Conservation (phyloP, 2,113 vertebrate species). For the Sigmodon hispidus region DNA sequence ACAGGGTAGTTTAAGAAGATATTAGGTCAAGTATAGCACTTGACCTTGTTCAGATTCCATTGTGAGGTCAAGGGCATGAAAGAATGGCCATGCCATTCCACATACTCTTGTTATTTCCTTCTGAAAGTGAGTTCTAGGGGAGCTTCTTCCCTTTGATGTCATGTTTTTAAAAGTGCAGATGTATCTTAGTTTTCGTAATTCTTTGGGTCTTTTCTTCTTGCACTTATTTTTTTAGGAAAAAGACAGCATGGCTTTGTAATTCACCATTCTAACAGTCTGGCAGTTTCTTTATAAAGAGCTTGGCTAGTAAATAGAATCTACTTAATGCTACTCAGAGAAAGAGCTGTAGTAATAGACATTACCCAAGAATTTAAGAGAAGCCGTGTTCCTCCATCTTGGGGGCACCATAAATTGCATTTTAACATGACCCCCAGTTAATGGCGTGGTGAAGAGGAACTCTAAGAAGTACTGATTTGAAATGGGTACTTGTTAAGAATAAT, state of each 20-base stretch:
- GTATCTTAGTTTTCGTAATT: not conserved
- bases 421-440: not conserved
- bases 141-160: not conserved
- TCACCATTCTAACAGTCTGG: not conserved
- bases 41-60: not conserved
- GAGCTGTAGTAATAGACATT: not conserved
- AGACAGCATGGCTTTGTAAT: not conserved
- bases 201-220: not conserved
- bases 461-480: not conserved
- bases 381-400: not conserved
- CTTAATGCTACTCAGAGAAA: not conserved
- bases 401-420: not conserved
- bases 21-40: not conserved
- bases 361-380: not conserved
- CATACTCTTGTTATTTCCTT: not conserved
- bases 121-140: not conserved
- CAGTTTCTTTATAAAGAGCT: slow-evolving; percentile 5
- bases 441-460: not conserved
- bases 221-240: not conserved
- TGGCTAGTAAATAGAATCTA: not conserved
- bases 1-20: not conserved
- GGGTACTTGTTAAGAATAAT: not conserved
- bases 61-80: not conserved
- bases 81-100: not conserved
- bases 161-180: not conserved